These are phyloP conservation scores for Drosophila ironensis DNA, from an alignment of 1,140 invertebrate species.

Conservation along the genomic window DNA sequence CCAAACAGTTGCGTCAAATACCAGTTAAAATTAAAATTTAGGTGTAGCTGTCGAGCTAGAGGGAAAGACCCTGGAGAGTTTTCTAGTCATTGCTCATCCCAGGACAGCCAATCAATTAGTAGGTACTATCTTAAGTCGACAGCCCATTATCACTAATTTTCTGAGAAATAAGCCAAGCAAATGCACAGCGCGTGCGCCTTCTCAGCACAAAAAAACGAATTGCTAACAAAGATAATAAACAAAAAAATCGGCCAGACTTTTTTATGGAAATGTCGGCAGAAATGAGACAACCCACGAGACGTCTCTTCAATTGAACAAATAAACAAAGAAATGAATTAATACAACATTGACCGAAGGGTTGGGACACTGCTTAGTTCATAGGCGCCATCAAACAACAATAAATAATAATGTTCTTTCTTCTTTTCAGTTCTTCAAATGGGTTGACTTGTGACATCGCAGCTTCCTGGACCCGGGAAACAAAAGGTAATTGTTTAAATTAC, in stretches of 20 bases:
- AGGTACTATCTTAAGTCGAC: conserved; percentile 44
- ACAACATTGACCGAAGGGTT: conserved; percentile 3
- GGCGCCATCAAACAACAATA: conserved; percentile 18
- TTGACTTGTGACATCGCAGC: conserved; percentile 79
- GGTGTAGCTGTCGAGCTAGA: not conserved
- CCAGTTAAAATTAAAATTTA: not conserved
- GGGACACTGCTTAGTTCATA: not conserved
- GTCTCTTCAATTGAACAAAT: conserved; percentile 14
- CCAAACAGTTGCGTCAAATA: too few relatives aligned
- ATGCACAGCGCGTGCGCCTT: conserved; percentile 28
- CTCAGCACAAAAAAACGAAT: conserved; percentile 19
- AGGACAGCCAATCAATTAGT: conserved; percentile 38
- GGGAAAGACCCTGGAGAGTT: not conserved
- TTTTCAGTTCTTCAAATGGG: conserved; percentile 81
- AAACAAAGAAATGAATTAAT: conserved; percentile 30
- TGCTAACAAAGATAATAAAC: conserved; percentile 21
- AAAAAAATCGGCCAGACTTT: not conserved
- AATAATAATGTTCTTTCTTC: not conserved
- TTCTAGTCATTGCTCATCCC: too few relatives aligned
- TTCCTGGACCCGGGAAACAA: conserved; percentile 82
- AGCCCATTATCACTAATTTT: conserved; percentile 39
- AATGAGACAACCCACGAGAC: conserved; percentile 33
- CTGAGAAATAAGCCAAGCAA: conserved; percentile 40
- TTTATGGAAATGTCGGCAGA: not conserved
- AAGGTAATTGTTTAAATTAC: conserved; percentile 56